Evolutionary conservation across 1,140 invertebrate species (phyloP), one percentile per base, ranked within the genome.

Genomic region (Zaprionus nigranus): DNA sequence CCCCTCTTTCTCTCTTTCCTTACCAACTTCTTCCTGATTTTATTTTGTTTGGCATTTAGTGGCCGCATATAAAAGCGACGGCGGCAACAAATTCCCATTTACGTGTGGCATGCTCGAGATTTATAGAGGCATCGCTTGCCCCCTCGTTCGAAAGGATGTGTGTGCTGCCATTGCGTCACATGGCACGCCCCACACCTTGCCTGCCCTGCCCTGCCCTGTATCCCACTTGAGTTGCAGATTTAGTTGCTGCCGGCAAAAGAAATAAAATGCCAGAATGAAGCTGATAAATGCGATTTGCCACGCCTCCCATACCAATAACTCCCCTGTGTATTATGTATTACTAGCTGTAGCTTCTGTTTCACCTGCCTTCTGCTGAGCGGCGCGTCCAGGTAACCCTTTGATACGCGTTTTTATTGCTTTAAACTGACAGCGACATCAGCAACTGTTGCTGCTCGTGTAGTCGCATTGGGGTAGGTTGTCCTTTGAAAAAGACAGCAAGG

Each of bases 261-360:
- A 84, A 81, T 81, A 84, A 85, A 84, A 81, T 71, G 82, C 82
- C 78, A 84, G 69, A 75, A 78, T 81, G 82, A 84, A 78, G 82
- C 82, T 85, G 82, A 85, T 85, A 85, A 85, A 85, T 85, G 82
- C 82, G 82, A 82, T 86, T 81, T 81, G 82, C 74, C 82, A 84
- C 82, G 82, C 82, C 81, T 49, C 12, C 60, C 62, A 53, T 9
- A 28, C 40, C 22, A 62, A 58, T 34, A 58, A 7, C 54, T 38
- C 65, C 51, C 71, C 36, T 38, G 65, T 61, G 71, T 74, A 74
- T 73, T 73, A 60, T 60, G 20, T 60, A 54, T 24, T 46, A 51
- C 46, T 22, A 56, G 54, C 26, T 26, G 51, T 11, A 17, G 2
- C 17, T 17, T 28, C 15, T 24, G 26, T 12, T 1, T 3, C 20